Base-by-base conservation (phyloP, 2,113 vertebrate genomes). In the Chaenocephalus aceratus region DNA sequence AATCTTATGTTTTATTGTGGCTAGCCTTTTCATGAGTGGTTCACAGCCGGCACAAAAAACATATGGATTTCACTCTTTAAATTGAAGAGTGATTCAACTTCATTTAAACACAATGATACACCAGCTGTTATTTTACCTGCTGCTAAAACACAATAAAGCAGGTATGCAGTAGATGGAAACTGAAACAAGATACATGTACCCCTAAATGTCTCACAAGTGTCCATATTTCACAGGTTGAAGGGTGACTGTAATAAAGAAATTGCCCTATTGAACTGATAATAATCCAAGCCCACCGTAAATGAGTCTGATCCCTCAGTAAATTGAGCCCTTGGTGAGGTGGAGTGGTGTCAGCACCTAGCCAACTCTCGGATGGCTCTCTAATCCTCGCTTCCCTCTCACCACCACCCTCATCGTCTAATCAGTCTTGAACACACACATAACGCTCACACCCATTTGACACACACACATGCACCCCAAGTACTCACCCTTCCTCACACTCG, bases 311-410 rank as follows among this genome's bases (percentile, higher is more conserved):
- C 91, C 88, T 93, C 89, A 88, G 92, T 92, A 94, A 93, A 94
- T 92, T 91, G 91, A 94, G 92, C 93, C 85, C 89, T 94, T 86
- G 89, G 90, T 91, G 93, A 94, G 90, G 91, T 93, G 91, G 94
- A 93, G 93, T 94, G 91, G 94, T 95, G 94, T 95, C 95, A 95
- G 94, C 94, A 95, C 93, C 94, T 95, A 92, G 88, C 89, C 90
- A 93, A 93, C 92, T 93, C 94, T 92, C 86, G 72, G 86, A 93
- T 90, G 91, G 90, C 84, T 93, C 93, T 91, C 88, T 95, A 95
- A 95, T 95, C 95, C 95, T 91, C 84, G 71, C 89, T 86, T 87
- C 84, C 80, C 83, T 90, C 89, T 91, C 86, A 78, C 87, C 90
- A 93, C 91, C 91, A 90, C 84, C 92, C 90, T 92, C 83, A 80